These are phyloP conservation scores for Ptiloglossa arizonensis DNA, from an alignment of 1,140 invertebrate genomes.

Conservation along the genomic window DNA sequence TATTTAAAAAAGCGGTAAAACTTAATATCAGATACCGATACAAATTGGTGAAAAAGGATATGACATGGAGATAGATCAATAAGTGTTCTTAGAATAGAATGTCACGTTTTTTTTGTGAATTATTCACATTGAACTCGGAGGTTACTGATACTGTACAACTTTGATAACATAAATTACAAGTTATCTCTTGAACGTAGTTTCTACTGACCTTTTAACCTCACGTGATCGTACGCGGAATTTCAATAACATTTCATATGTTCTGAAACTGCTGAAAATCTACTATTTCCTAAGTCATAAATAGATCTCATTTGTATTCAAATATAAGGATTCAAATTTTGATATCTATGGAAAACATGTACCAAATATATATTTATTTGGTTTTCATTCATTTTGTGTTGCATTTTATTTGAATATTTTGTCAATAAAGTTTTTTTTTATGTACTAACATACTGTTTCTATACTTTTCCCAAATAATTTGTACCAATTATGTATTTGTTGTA, in stretches of 20 bases:
- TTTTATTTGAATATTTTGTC: background rate
- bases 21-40: background rate
- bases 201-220: conserved; percentile 67
- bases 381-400: background rate
- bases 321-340: background rate
- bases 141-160: conserved; percentile 54
- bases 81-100: background rate
- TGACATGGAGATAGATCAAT: background rate
- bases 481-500: background rate
- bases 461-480: background rate
- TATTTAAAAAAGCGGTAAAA: background rate
- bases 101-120: conserved; percentile 8
- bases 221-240: conserved; percentile 55
- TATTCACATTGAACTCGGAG: conserved; percentile 14
- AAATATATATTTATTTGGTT: background rate
- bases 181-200: conserved; percentile 53
- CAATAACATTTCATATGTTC: conserved; percentile 30
- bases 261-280: background rate
- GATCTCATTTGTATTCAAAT: background rate
- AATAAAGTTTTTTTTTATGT: conserved; percentile 2
- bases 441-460: background rate
- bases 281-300: background rate
- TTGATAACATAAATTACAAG: conserved; percentile 63
- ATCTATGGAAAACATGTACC: background rate
- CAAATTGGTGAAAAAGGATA: background rate